Conservation (phyloP, 2,113 vertebrate genomes). For the Pangasianodon gigas region DNA sequence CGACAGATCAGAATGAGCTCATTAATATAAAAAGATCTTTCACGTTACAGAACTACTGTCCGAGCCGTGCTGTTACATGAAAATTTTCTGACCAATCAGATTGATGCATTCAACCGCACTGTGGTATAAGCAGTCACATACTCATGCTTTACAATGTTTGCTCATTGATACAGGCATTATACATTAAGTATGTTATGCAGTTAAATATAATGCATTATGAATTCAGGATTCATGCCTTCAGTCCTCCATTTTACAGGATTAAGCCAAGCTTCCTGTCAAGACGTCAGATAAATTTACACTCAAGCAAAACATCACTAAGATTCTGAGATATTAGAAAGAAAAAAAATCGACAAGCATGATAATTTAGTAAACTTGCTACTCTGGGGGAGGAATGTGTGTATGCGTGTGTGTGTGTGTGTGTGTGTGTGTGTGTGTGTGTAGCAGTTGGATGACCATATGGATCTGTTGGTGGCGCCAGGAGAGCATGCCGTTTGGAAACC, state of each 20-base stretch:
- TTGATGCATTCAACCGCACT: background rate
- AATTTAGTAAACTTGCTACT: slow-evolving; percentile 77
- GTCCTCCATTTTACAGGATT: slow-evolving; percentile 16
- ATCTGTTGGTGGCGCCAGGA: slow-evolving; percentile 92
- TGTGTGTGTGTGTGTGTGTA: slow-evolving; percentile 59
- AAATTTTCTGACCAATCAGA: background rate
- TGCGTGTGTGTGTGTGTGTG: slow-evolving; percentile 46
- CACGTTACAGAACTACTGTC: background rate
- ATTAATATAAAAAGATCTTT: background rate
- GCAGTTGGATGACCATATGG: slow-evolving; percentile 99
- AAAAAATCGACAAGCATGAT: slow-evolving; percentile 57
- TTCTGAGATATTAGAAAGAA: slow-evolving; percentile 45
- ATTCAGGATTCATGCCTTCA: background rate
- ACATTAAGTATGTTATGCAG: background rate
- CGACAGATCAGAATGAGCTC: background rate
- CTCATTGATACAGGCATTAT: background rate
- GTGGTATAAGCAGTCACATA: background rate
- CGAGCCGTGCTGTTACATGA: background rate
- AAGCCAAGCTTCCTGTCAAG: background rate
- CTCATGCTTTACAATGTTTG: too few species aligned
- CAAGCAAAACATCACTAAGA: background rate
- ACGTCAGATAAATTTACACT: background rate
- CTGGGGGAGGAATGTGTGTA: slow-evolving; percentile 59
- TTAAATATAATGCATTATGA: background rate
- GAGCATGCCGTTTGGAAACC: slow-evolving; percentile 98